Conservation (phyloP, 35 echinoderm and acorn worm genomes). For the Diadema setosum region DNA sequence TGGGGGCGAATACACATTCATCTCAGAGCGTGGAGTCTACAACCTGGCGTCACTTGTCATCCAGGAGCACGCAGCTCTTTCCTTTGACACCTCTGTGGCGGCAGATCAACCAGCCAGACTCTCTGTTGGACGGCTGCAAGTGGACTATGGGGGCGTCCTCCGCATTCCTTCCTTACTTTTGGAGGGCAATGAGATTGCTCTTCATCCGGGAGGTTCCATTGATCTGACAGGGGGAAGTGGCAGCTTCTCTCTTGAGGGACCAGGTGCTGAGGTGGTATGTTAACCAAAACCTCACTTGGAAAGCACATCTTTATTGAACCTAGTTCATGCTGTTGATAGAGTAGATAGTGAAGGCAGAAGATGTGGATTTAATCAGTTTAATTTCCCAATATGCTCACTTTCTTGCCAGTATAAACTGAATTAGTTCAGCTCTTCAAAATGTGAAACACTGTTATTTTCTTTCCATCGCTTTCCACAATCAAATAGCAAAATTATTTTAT, state of each 20-base stretch:
- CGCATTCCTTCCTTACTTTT: conserved; percentile 14
- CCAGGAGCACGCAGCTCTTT: conserved; percentile 46
- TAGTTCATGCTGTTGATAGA: no score
- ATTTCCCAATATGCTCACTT: no score
- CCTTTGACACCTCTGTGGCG: neutral
- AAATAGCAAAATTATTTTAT: no score
- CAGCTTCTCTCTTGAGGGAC: neutral
- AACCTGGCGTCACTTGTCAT: conserved; percentile 53
- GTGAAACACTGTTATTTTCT: no score
- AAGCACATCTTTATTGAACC: no score
- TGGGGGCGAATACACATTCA: conserved; percentile 62
- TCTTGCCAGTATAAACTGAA: no score
- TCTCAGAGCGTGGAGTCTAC: conserved; percentile 66
- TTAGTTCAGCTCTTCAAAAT: no score
- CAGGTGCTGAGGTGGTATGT: conserved; percentile 58
- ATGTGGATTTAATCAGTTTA: no score
- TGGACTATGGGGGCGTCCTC: conserved; percentile 61
- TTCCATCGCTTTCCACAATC: no score
- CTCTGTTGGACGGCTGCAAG: conserved; percentile 62
- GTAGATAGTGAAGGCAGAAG: no score
- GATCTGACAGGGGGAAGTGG: conserved; percentile 68
- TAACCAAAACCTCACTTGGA: no score
- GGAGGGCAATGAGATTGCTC: conserved; percentile 62
- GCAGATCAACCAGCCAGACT: neutral
- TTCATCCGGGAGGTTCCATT: conserved; percentile 70